Percentiles rank a stretch among this genome's conserved stretches.
These are phyloP conservation scores for Ptilodon capucinus DNA, from an alignment of 2,888 invertebrate species.

Conservation along the genomic window DNA sequence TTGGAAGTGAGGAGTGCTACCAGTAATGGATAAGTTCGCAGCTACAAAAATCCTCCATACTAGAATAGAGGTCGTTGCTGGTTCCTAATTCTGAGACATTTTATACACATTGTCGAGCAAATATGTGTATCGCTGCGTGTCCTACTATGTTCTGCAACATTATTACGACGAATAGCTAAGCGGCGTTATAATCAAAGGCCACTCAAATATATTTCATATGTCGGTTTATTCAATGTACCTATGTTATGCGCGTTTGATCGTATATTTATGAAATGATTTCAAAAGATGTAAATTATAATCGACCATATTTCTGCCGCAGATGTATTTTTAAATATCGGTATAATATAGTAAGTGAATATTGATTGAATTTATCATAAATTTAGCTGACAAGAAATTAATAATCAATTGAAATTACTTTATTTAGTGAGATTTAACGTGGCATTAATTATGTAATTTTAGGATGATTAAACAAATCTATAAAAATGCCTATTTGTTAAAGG, in stretches of 20 bases:
- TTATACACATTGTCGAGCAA: background rate
- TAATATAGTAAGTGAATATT: slow-evolving; percentile 20
- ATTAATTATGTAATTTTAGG: slow-evolving; percentile 6
- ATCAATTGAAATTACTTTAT: background rate
- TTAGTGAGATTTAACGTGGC: background rate
- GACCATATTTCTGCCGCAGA: slow-evolving; percentile 14
- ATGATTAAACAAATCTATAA: too few species aligned
- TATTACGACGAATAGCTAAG: background rate
- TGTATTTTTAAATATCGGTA: slow-evolving; percentile 26
- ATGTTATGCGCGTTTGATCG: slow-evolving; percentile 7
- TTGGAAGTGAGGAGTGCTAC: background rate
- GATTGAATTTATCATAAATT: slow-evolving; percentile 16
- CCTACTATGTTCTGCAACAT: background rate
- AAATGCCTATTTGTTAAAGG: too few species aligned
- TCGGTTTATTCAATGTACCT: background rate
- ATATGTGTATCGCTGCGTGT: background rate
- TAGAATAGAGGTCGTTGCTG: too few species aligned
- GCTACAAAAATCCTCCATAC: background rate
- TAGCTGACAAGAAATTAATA: slow-evolving; percentile 9
- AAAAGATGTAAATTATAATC: slow-evolving; percentile 12
- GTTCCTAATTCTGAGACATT: background rate
- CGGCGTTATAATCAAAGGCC: background rate
- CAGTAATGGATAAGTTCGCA: background rate
- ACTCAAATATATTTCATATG: background rate
- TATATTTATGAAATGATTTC: slow-evolving; percentile 11